Evolutionary conservation across 2,113 vertebrate species (phyloP), one percentile per base, ranked within the genome.

Genomic region (Scortum barcoo): DNA sequence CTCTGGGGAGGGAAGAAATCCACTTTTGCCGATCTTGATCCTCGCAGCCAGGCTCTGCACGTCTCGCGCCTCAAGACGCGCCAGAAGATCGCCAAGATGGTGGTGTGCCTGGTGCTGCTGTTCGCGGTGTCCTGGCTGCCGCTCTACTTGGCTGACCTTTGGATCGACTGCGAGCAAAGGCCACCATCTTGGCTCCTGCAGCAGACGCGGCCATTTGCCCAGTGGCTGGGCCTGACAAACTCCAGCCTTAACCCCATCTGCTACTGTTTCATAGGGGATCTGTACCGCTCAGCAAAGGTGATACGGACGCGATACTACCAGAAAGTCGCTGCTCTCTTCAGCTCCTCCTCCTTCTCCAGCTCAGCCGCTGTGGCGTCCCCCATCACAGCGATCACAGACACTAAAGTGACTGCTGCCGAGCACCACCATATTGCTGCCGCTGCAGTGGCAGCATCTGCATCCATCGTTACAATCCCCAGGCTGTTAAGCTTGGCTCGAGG

Each of bases 241-340:
- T 98, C 97, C 86, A 97, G 96, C 88, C 96, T 98, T 69, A 98
- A 98, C 78, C 97, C 97, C 0, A 97, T 98, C 86, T 98, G 97
- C 70, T 98, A 98, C 71, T 98, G 97, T 57, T 98, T 98, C 75
- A 95, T 98, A 0, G 97, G 97, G 17, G 96, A 94, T 56, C 78
- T 94, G 69, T 97, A 97, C 84, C 96, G 97, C 54, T 97, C 97
- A 3, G 97, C 96, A 12, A 96, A 95, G 86, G 94, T 97, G 71
- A 96, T 98, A 83, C 96, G 95, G 83, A 96, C 87, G 46, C 96
- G 95, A 53, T 98, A 97, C 89, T 96, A 96, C 80, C 95, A 95
- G 91, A 96, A 96, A 58, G 95, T 97, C 62, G 87, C 95, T 0
- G 90, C 96, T 22, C 85, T 97, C 77, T 96, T 97, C 63, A 92